A percentile compares a stretch with the other conserved stretches of the same genome.
phyloP scores from a whole-genome alignment of 2,888 invertebrate species.

The Deilephila elpenor region DNA sequence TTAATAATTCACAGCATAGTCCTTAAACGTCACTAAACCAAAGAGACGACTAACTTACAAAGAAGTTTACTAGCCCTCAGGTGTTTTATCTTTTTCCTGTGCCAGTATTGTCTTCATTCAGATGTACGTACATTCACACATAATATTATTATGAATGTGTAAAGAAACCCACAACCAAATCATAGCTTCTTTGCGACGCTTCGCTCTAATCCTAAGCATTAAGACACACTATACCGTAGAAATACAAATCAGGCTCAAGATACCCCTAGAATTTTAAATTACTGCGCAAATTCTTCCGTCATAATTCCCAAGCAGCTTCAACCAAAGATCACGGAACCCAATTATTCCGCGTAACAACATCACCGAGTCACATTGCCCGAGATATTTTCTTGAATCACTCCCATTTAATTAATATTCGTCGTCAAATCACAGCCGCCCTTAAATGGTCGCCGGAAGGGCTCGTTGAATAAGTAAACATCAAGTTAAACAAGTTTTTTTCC shows the following conservation, averaged over 20 bases:
- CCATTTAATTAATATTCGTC: conserved; percentile 41
- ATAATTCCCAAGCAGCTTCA: neutral
- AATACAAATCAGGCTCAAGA: neutral
- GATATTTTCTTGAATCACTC: conserved; percentile 20
- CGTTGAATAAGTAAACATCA: conserved; percentile 51
- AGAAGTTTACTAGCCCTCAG: too few species aligned
- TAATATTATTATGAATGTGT: too few species aligned
- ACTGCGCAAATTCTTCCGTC: neutral
- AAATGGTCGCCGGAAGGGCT: conserved; percentile 33
- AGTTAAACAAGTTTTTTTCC: conserved; percentile 50
- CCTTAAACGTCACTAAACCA: too few species aligned
- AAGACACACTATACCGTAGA: neutral
- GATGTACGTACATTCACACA: too few species aligned
- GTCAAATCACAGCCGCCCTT: conserved; percentile 38
- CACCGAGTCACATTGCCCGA: neutral
- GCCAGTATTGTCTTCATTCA: too few species aligned
- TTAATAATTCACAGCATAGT: too few species aligned
- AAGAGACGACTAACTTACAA: too few species aligned
- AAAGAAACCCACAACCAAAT: too few species aligned
- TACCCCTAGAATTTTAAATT: too few species aligned
- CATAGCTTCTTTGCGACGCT: too few species aligned
- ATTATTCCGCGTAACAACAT: conserved; percentile 2
- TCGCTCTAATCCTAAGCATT: neutral
- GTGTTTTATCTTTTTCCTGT: too few species aligned
- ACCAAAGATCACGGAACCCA: conserved; percentile 2